These are phyloP conservation scores for Xenopus laevis DNA, from an alignment of 2,113 vertebrate genomes.

Conservation along the genomic window DNA sequence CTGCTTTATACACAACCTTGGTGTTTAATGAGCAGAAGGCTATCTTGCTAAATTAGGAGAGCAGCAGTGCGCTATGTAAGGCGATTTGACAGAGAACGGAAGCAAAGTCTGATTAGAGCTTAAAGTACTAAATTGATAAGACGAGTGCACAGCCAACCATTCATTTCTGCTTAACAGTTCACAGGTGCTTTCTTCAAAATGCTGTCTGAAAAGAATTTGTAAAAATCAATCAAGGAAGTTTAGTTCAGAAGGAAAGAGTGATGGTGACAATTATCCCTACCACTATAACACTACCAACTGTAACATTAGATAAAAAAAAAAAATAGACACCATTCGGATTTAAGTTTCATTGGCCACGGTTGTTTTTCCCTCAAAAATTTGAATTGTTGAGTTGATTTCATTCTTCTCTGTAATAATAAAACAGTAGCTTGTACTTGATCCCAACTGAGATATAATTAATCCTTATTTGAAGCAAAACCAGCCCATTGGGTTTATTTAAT, in stretches of 20 bases:
- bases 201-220: background rate
- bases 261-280: background rate
- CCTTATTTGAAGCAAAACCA: too few relatives aligned
- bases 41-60: slow-evolving; percentile 6
- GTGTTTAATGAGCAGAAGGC: background rate
- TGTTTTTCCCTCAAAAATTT: too few relatives aligned
- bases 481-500: too few relatives aligned
- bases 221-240: background rate
- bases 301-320: background rate
- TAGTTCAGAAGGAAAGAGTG: background rate
- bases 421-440: too few relatives aligned
- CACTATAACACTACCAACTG: background rate
- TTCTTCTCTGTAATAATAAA: too few relatives aligned
- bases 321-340: too few relatives aligned
- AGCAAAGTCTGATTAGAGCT: slow-evolving; percentile 5
- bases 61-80: background rate
- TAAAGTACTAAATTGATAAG: slow-evolving; percentile 7
- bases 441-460: too few relatives aligned
- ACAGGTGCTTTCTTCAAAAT: slow-evolving; percentile 6
- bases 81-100: background rate
- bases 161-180: slow-evolving; percentile 7
- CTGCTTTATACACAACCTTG: background rate
- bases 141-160: slow-evolving; percentile 5
- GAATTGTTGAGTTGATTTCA: too few relatives aligned
- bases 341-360: too few relatives aligned